Conservation (phyloP, 30 jellyfish, hydroid and myxozoan genomes). For the Aurelia coerulea region DNA sequence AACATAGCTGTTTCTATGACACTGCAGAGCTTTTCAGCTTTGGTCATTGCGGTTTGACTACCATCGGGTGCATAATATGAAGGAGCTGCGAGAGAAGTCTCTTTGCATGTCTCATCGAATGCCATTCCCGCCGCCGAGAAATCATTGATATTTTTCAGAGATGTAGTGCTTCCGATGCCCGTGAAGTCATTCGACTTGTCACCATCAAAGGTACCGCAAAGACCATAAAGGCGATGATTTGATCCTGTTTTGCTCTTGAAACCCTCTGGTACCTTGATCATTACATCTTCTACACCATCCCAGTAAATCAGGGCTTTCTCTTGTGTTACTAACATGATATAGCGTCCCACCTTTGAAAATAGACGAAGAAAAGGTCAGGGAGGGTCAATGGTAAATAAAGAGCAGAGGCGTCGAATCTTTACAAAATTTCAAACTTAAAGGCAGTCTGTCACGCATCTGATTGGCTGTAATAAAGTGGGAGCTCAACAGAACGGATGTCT, state of each 20-base stretch:
- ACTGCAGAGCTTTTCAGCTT: slow-evolving; percentile 87
- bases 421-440: no score
- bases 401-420: no score
- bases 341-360: slow-evolving; percentile 90
- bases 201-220: slow-evolving; percentile 97
- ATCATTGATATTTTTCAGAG: slow-evolving; percentile 16
- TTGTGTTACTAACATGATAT: slow-evolving; percentile 86
- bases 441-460: no score
- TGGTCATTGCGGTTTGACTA: slow-evolving; percentile 7
- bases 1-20: slow-evolving; percentile 72
- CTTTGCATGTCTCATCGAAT: slow-evolving; percentile 65
- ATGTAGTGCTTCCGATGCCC: slow-evolving; percentile 38
- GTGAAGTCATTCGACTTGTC: slow-evolving; percentile 77
- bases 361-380: neutral
- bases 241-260: slow-evolving; percentile 59
- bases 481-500: no score
- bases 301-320: slow-evolving; percentile 82
- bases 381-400: no score
- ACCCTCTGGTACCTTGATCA: slow-evolving; percentile 88
- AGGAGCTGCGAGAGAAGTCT: slow-evolving; percentile 42
- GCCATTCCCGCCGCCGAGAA: slow-evolving; percentile 58
- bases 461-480: no score
- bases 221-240: slow-evolving; percentile 87
- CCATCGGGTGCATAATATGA: slow-evolving; percentile 63
- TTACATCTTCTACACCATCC: slow-evolving; percentile 96